These are phyloP conservation scores for Dicranocentrus wangi DNA, from an alignment of 2,888 invertebrate genomes.

Conservation along the genomic window DNA sequence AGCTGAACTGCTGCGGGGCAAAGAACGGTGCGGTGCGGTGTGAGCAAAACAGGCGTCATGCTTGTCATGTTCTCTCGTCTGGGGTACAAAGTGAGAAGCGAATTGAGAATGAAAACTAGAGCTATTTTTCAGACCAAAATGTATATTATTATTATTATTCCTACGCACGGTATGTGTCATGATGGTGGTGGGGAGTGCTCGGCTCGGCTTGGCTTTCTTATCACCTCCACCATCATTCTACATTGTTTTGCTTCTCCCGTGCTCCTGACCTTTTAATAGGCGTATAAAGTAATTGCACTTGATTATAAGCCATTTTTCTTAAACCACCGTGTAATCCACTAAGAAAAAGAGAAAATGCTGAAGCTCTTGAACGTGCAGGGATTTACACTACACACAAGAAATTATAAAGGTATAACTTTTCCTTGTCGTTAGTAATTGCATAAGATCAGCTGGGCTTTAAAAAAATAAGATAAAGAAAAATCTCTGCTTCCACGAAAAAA, in stretches of 20 bases:
- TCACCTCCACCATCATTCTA: slow-evolving; percentile 1
- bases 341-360: neutral
- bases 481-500: too few relatives aligned
- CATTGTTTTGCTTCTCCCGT: slow-evolving; percentile 14
- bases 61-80: too few relatives aligned
- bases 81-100: too few relatives aligned
- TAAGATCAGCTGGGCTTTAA: slow-evolving; percentile 5
- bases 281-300: slow-evolving; percentile 19
- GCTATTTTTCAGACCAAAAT: too few relatives aligned
- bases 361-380: neutral
- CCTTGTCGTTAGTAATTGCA: neutral
- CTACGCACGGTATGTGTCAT: neutral
- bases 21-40: too few relatives aligned
- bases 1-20: too few relatives aligned
- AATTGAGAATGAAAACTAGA: too few relatives aligned
- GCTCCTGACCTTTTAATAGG: slow-evolving; percentile 31
- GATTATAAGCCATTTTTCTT: slow-evolving; percentile 14
- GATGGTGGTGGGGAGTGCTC: neutral
- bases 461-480: too few relatives aligned
- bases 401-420: neutral
- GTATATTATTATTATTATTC: too few relatives aligned
- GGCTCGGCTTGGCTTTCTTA: neutral
- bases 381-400: neutral
- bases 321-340: neutral
- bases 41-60: too few relatives aligned